These are phyloP conservation scores for Uloborus plumipes DNA, from an alignment of 2,888 invertebrate species.

Conservation along the genomic window DNA sequence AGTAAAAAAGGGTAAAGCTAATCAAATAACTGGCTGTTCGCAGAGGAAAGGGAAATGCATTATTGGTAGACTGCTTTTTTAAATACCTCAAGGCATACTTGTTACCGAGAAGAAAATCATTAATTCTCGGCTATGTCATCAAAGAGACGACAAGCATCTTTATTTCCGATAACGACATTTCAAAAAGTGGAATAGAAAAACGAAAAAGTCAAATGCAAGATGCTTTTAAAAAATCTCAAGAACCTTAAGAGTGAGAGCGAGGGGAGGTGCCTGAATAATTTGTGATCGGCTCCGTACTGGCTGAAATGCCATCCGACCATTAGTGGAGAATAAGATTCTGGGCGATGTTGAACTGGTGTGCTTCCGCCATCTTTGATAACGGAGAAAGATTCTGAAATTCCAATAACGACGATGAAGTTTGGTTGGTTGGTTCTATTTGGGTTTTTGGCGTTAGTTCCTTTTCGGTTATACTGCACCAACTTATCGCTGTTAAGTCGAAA, in stretches of 20 bases:
- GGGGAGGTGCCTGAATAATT: constrained; percentile 52
- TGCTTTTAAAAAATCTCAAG: constrained; percentile 61
- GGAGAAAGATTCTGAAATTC: no score
- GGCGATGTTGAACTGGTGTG: constrained; percentile 4
- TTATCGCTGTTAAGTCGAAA: no score
- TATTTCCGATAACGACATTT: constrained; percentile 63
- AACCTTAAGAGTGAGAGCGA: constrained; percentile 20
- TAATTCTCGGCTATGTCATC: constrained; percentile 51
- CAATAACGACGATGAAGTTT: no score
- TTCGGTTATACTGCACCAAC: no score
- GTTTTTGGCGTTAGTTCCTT: no score
- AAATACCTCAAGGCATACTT: constrained; percentile 27
- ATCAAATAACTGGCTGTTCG: constrained; percentile 45
- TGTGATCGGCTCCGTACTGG: constrained; percentile 55
- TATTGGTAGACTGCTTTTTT: constrained; percentile 24
- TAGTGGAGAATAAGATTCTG: constrained; percentile 25
- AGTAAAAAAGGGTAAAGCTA: constrained; percentile 41
- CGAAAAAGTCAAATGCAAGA: constrained; percentile 23
- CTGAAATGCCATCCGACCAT: constrained; percentile 38
- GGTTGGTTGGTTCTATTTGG: no score
- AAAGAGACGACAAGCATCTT: constrained; percentile 53
- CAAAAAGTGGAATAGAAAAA: constrained; percentile 45
- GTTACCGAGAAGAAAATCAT: constrained; percentile 14
- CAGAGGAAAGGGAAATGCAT: constrained; percentile 16
- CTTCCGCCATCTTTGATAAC: constrained; percentile 39